Evolutionary conservation across 2,888 invertebrate species (phyloP).

Genomic region (Lasiommata megera): DNA sequence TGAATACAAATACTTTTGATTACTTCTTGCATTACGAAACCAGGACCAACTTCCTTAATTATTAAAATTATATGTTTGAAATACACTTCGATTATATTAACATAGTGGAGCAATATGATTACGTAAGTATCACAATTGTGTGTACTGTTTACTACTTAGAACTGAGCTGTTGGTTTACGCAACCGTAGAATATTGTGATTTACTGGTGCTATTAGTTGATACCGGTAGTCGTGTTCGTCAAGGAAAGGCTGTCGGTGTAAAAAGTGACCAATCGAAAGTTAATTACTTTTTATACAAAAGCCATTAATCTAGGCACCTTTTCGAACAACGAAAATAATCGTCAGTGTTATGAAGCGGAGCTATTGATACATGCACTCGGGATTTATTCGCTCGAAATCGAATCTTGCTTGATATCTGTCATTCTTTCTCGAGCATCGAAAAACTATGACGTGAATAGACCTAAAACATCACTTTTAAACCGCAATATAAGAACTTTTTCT

Average conservation of each 20-base stretch:
- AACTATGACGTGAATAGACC: too few relatives aligned
- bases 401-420: too few relatives aligned
- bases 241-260: conserved; percentile 1
- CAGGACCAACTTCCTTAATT: conserved; percentile 19
- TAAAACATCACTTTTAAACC: too few relatives aligned
- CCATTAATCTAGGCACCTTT: neutral
- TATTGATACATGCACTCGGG: too few relatives aligned
- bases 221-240: conserved; percentile 7
- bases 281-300: conserved; percentile 2
- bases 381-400: too few relatives aligned
- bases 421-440: too few relatives aligned
- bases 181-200: conserved; percentile 20
- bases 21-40: conserved; percentile 1
- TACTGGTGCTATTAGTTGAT: conserved; percentile 5
- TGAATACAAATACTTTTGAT: neutral
- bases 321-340: neutral
- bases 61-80: conserved; percentile 24
- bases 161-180: conserved; percentile 23
- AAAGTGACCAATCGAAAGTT: neutral
- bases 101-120: conserved; percentile 15
- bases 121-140: conserved; percentile 23
- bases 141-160: conserved; percentile 1
- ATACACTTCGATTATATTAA: conserved; percentile 10
- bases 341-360: neutral
- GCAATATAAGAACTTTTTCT: too few relatives aligned